A percentile compares a stretch with the other conserved stretches of the same genome.
phyloP scores from a whole-genome alignment of 2,888 invertebrate genomes.

The Parnassius mnemosyne region DNA sequence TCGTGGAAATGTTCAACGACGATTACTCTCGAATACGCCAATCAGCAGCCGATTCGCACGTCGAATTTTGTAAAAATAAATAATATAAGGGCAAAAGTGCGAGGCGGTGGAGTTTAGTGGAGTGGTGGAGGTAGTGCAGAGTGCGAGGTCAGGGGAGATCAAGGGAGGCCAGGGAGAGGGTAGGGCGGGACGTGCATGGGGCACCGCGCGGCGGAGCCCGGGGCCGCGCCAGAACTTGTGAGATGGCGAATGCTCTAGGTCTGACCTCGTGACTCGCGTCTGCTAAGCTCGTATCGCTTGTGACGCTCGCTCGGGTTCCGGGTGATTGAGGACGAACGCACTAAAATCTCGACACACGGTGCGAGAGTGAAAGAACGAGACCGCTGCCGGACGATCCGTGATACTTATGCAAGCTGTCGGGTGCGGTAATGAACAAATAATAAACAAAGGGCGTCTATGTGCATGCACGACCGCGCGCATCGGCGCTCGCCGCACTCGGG shows the following conservation, averaged over 20 bases:
- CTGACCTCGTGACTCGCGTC: slow-evolving; percentile 72
- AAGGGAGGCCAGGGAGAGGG: slow-evolving; percentile 31
- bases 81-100: slow-evolving; percentile 33
- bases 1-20: background rate
- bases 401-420: slow-evolving; percentile 76
- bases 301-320: slow-evolving; percentile 63
- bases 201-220: slow-evolving; percentile 40
- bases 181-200: slow-evolving; percentile 31
- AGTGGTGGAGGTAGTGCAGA: slow-evolving; percentile 41
- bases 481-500: slow-evolving; percentile 78
- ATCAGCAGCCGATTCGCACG: slow-evolving; percentile 3
- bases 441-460: slow-evolving; percentile 78
- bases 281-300: slow-evolving; percentile 56
- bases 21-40: slow-evolving; percentile 8
- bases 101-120: slow-evolving; percentile 36
- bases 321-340: slow-evolving; percentile 53
- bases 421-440: slow-evolving; percentile 78
- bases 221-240: slow-evolving; percentile 78
- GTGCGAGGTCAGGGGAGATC: slow-evolving; percentile 42
- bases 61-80: slow-evolving; percentile 6
- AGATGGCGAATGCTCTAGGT: slow-evolving; percentile 80
- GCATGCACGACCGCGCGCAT: slow-evolving; percentile 74
- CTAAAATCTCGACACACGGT: slow-evolving; percentile 46
- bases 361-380: slow-evolving; percentile 67
- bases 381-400: slow-evolving; percentile 70